Percentiles rank a stretch among this genome's conserved stretches.
phyloP scores from a whole-genome alignment of 2,888 invertebrate genomes.

The Pyrgus malvae region DNA sequence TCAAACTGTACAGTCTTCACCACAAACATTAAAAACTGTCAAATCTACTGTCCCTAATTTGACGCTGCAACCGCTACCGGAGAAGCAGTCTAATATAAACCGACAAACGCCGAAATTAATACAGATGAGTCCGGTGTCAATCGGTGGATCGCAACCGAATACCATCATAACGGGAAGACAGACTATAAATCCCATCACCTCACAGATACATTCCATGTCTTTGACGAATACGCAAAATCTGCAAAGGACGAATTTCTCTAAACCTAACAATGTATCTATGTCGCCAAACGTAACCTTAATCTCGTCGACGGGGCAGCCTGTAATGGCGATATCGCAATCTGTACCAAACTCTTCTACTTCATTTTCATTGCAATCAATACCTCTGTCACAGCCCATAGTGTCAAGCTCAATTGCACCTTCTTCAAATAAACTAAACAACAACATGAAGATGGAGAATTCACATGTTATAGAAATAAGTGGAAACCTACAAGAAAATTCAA shows the following conservation, averaged over 20 bases:
- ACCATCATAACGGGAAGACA: slow-evolving; percentile 63
- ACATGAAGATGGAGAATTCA: slow-evolving; percentile 69
- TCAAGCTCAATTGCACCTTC: slow-evolving; percentile 73
- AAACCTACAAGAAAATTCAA: slow-evolving; percentile 66
- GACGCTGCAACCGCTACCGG: slow-evolving; percentile 73
- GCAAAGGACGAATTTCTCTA: slow-evolving; percentile 59
- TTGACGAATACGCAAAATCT: slow-evolving; percentile 64
- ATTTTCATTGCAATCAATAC: slow-evolving; percentile 71
- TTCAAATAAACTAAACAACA: slow-evolving; percentile 52
- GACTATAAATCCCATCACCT: slow-evolving; percentile 73
- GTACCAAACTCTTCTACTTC: slow-evolving; percentile 61
- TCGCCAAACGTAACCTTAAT: slow-evolving; percentile 72
- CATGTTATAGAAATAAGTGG: slow-evolving; percentile 77
- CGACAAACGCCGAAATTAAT: slow-evolving; percentile 73
- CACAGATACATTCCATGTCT: slow-evolving; percentile 73
- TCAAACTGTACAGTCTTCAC: slow-evolving; percentile 67
- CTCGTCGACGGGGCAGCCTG: slow-evolving; percentile 71
- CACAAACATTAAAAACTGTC: slow-evolving; percentile 50
- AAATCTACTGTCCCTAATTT: slow-evolving; percentile 71
- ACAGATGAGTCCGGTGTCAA: slow-evolving; percentile 63
- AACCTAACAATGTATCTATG: slow-evolving; percentile 64
- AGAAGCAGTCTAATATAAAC: slow-evolving; percentile 61
- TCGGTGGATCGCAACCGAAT: slow-evolving; percentile 59
- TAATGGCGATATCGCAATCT: slow-evolving; percentile 76
- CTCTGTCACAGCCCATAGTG: slow-evolving; percentile 74